Evolutionary conservation across 2,113 vertebrate species (phyloP).

Genomic region (Bufo gargarizans): DNA sequence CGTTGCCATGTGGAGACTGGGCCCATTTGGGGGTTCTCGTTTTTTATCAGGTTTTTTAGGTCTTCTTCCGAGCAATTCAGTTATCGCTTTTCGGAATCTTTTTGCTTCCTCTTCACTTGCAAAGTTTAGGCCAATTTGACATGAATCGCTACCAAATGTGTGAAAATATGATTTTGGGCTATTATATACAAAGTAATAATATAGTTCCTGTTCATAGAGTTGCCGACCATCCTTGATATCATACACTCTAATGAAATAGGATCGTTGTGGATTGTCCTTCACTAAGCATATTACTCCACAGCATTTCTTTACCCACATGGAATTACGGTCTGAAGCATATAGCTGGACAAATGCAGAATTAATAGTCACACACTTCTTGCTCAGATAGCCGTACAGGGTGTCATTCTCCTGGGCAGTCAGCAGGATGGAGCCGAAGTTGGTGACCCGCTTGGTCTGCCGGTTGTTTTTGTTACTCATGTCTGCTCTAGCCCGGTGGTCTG

Average conservation of each 20-base stretch:
- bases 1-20: conserved; percentile 91
- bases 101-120: conserved; percentile 97
- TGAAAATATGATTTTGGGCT: conserved; percentile 93
- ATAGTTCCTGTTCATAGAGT: conserved; percentile 95
- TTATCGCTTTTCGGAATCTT: conserved; percentile 85
- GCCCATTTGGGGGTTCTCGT: conserved; percentile 74
- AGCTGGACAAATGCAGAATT: conserved; percentile 94
- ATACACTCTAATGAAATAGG: conserved; percentile 96
- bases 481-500: conserved; percentile 46
- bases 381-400: conserved; percentile 88
- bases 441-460: conserved; percentile 71
- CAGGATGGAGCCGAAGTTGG: conserved; percentile 86
- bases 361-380: conserved; percentile 95
- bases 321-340: conserved; percentile 85
- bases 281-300: conserved; percentile 96
- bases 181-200: conserved; percentile 94
- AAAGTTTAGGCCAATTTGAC: conserved; percentile 96
- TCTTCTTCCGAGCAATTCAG: conserved; percentile 86
- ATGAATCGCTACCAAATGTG: conserved; percentile 91
- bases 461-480: conserved; percentile 82
- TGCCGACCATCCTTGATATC: conserved; percentile 96
- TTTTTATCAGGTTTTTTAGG: conserved; percentile 87
- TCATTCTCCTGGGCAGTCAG: conserved; percentile 95
- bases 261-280: conserved; percentile 98
- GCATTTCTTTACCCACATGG: conserved; percentile 90